Evolutionary conservation across 2,797 vertebrate genomes (phyloP), one percentile per base, ranked within the genome.

Genomic region (Smutsia gigantea): DNA sequence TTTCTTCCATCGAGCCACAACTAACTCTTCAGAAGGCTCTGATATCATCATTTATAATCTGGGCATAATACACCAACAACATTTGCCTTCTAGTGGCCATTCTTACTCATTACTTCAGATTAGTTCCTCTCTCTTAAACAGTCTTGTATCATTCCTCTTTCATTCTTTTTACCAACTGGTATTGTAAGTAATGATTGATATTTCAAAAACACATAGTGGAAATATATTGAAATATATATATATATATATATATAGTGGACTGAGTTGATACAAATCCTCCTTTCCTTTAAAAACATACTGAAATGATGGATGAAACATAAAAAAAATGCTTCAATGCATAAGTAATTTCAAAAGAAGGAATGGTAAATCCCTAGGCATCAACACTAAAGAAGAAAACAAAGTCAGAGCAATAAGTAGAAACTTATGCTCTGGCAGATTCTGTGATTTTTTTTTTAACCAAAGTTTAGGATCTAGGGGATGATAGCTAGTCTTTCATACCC

Each of bases 171-270:
- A 61, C 21, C 42, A 81, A 53, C 13, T 59, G 31, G 19, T 17
- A 74, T 78, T 95, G 4, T n/a, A 79, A 37, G 39, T 23, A 92
- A 55, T 84, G 31, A 83, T n/a, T 81, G 69, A 72, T 91, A 94
- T 25, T 68, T 88, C 17, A 51, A 85, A 31, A 75, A 81, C 9
- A 85, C 9, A n/a, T 17, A 81, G 3, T 74, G 31, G 42, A 51
- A 29, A 8, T 23, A 19, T 25, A 53, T 3, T 19, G 34, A 85
- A 85, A 46, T 8, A 46, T 46, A 46, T 46, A 46, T 46, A 85
- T 69, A 66, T 29, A 75, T 29, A 29, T 14, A 59, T 53, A 92
- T 82, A 46, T 3, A 79, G 3, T 64, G 46, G 61, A 34, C 18
- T 78, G 46, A 77, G 18, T 3, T 71, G 34, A 53, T 59, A 82